These are phyloP conservation scores for Neomonachus schauinslandi DNA, from an alignment of 2,113 vertebrate species.

Conservation along the genomic window DNA sequence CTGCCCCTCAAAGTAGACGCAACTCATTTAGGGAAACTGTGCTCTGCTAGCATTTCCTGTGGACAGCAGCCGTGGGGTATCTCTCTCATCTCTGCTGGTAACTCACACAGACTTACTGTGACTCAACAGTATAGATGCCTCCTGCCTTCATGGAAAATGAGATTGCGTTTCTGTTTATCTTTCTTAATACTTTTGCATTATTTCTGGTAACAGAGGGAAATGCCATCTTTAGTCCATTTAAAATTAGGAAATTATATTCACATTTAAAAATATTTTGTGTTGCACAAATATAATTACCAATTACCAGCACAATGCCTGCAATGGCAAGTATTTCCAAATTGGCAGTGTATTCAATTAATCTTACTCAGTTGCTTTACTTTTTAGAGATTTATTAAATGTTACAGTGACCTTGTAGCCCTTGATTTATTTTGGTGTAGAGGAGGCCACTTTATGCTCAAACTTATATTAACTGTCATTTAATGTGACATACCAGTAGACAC, in stretches of 20 bases:
- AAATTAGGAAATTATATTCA: background rate
- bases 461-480: background rate
- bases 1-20: background rate
- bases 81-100: background rate
- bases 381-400: background rate
- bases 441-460: background rate
- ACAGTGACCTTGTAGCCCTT: background rate
- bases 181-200: slow-evolving; percentile 39
- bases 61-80: background rate
- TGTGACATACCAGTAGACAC: background rate
- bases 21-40: background rate
- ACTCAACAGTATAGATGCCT: background rate
- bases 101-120: background rate
- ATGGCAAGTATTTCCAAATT: background rate
- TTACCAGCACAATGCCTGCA: background rate
- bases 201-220: slow-evolving; percentile 14
- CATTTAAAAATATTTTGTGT: slow-evolving; percentile 9
- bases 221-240: background rate
- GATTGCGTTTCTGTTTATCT: background rate
- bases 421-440: background rate
- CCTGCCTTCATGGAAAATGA: background rate
- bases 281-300: background rate
- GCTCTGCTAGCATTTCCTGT: background rate
- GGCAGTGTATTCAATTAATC: background rate
- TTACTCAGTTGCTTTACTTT: background rate